Evolutionary conservation across 2,888 invertebrate genomes (phyloP).

Genomic region (Eremobia ochroleuca): DNA sequence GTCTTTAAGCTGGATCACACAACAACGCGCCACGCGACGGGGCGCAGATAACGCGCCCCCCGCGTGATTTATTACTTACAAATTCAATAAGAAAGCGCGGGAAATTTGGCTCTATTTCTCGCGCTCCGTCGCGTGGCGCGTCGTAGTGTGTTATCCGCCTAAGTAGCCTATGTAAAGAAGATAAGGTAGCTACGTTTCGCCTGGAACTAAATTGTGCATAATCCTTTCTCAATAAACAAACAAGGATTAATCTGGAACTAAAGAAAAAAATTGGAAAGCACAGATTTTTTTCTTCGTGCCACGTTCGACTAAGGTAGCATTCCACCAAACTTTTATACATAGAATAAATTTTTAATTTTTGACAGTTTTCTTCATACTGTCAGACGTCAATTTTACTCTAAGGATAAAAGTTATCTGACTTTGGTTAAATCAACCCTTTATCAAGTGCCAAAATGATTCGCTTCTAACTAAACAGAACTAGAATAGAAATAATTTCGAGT

Average conservation of each 20-base stretch:
- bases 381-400: no score
- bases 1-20: not conserved
- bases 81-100: no score
- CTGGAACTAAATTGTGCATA: not conserved
- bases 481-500: conserved; percentile 8
- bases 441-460: conserved; percentile 8
- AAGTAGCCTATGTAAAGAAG: not conserved
- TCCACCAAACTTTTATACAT: no score
- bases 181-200: not conserved
- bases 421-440: no score
- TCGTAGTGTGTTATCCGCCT: not conserved
- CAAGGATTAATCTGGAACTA: not conserved
- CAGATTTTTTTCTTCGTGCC: not conserved
- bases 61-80: no score
- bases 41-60: no score
- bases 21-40: no score
- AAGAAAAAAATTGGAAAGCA: not conserved
- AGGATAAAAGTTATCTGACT: no score
- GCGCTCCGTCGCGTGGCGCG: no score
- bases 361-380: no score
- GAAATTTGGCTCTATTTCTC: no score
- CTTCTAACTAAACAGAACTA: not conserved
- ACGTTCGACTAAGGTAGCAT: not conserved
- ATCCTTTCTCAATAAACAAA: not conserved
- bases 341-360: no score